Percentiles rank a stretch among this genome's conserved stretches.
phyloP scores from a whole-genome alignment of 2,113 vertebrate species.

The Rhinoderma darwinii region DNA sequence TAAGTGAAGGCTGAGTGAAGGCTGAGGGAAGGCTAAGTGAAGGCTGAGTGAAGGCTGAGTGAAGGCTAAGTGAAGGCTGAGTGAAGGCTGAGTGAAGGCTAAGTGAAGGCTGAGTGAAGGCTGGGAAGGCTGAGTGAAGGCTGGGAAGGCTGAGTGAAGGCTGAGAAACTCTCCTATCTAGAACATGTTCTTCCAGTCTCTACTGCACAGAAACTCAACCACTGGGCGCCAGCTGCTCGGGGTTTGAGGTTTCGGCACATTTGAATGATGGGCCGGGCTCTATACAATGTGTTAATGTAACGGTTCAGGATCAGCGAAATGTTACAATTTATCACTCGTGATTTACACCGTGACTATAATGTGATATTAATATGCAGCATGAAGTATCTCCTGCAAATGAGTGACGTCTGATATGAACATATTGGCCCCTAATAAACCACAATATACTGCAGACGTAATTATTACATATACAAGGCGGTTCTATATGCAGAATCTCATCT shows the following conservation, averaged over 20 bases:
- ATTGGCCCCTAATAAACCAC: too few species aligned
- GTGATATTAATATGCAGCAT: background rate
- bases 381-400: too few species aligned
- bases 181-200: constrained; percentile 23
- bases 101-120: constrained; percentile 11
- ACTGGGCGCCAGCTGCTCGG: background rate
- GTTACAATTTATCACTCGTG: background rate
- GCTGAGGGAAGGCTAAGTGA: background rate
- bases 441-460: too few species aligned
- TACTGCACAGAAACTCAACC: background rate
- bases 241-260: background rate
- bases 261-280: background rate
- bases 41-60: constrained; percentile 33
- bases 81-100: constrained; percentile 15
- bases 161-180: background rate
- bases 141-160: constrained; percentile 5
- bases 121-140: constrained; percentile 12
- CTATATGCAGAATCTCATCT: too few species aligned
- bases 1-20: too few species aligned
- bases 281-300: background rate
- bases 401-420: too few species aligned
- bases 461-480: too few species aligned
- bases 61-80: constrained; percentile 1
- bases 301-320: background rate
- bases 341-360: background rate